phyloP scores from a whole-genome alignment of 2,113 vertebrate genomes.

The Oceanites oceanicus region DNA sequence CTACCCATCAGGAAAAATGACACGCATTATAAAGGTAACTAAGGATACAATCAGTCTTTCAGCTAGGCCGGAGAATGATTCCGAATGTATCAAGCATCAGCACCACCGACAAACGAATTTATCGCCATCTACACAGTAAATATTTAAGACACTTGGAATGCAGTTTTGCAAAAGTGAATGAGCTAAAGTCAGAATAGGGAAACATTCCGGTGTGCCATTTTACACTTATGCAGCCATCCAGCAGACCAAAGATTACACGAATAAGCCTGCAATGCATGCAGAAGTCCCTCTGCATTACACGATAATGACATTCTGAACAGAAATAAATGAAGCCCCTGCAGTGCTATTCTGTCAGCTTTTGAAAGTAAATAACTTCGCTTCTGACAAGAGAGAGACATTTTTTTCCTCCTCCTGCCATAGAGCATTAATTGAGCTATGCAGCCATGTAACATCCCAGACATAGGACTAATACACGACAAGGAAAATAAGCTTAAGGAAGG shows the following conservation, averaged over 20 bases:
- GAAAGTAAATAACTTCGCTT: conserved; percentile 83
- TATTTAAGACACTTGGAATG: background rate
- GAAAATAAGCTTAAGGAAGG: background rate
- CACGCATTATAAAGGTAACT: background rate
- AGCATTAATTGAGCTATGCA: conserved; percentile 80
- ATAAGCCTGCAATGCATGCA: conserved; percentile 43
- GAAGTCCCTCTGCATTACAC: conserved; percentile 70
- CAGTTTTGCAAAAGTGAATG: background rate
- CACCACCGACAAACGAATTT: accelerated
- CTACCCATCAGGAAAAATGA: background rate
- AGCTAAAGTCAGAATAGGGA: background rate
- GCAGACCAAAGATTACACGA: conserved; percentile 34
- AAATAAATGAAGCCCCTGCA: conserved; percentile 83
- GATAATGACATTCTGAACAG: conserved; percentile 77
- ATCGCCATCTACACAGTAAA: background rate
- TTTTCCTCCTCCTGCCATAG: conserved; percentile 72
- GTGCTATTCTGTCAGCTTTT: conserved; percentile 81
- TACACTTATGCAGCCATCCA: background rate
- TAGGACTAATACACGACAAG: conserved; percentile 29
- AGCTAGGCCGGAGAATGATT: background rate
- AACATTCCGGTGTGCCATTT: background rate
- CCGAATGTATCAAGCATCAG: background rate
- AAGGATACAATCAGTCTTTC: background rate
- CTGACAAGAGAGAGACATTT: conserved; percentile 77
- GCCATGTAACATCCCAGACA: conserved; percentile 61